Conservation (phyloP, 2,888 invertebrate species). For the Acanthopleura granulata region DNA sequence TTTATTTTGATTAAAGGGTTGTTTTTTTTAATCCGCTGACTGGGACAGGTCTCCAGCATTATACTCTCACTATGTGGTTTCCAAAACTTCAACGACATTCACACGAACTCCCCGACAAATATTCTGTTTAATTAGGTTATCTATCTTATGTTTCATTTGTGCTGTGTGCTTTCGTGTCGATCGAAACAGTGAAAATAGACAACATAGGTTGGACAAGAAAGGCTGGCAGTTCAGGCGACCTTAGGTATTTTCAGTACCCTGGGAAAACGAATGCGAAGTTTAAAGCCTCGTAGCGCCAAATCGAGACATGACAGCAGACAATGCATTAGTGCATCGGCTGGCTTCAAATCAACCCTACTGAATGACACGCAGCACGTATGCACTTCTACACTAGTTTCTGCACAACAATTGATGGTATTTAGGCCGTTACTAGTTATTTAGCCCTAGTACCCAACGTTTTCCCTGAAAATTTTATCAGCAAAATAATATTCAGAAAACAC, state of each 20-base stretch:
- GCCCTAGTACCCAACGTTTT: constrained; percentile 54
- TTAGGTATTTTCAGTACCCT: constrained; percentile 11
- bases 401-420: constrained; percentile 31
- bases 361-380: constrained; percentile 35
- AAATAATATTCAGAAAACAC: constrained; percentile 73
- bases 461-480: constrained; percentile 72
- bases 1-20: too few relatives aligned
- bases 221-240: neutral
- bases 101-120: too few relatives aligned
- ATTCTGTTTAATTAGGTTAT: too few relatives aligned
- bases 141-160: too few relatives aligned
- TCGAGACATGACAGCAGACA: constrained; percentile 24
- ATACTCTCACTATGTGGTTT: too few relatives aligned
- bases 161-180: neutral
- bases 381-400: constrained; percentile 35
- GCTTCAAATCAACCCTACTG: constrained; percentile 29
- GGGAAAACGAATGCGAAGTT: constrained; percentile 11
- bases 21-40: too few relatives aligned
- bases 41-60: too few relatives aligned
- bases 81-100: too few relatives aligned
- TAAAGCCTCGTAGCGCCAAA: constrained; percentile 1
- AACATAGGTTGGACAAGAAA: constrained; percentile 14
- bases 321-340: constrained; percentile 51
- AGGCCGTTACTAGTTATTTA: constrained; percentile 32
- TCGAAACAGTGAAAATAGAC: constrained; percentile 3